Evolutionary conservation across 2,888 invertebrate species (phyloP).

Genomic region (Anticlea derivata): DNA sequence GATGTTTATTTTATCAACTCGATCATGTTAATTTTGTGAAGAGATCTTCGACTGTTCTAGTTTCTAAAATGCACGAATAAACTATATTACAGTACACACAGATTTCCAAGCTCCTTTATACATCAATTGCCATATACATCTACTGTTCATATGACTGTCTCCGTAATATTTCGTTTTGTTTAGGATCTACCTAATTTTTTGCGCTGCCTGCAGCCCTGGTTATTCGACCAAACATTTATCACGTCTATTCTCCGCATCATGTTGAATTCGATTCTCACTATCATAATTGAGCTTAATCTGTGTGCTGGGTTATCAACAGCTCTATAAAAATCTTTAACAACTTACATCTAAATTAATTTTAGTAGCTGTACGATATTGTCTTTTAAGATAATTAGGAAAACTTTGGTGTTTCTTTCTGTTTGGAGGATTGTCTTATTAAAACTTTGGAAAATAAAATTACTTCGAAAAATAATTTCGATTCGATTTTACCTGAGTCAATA

Average conservation of each 20-base stretch:
- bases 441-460: not conserved
- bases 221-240: conserved; percentile 1
- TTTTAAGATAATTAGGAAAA: conserved; percentile 26
- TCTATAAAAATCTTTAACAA: conserved; percentile 54
- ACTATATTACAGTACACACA: conserved; percentile 37
- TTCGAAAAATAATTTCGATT: too few species aligned
- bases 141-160: conserved; percentile 18
- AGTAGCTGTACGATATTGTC: conserved; percentile 29
- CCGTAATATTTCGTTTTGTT: conserved; percentile 15
- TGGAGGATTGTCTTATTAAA: not conserved
- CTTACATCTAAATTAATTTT: conserved; percentile 43
- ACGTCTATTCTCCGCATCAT: not conserved
- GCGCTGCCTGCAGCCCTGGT: conserved; percentile 23
- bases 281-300: conserved; percentile 30
- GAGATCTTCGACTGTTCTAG: conserved; percentile 25
- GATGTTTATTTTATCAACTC: conserved; percentile 21
- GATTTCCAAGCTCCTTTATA: conserved; percentile 24
- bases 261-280: conserved; percentile 1
- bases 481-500: too few species aligned
- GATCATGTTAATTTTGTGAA: conserved; percentile 30
- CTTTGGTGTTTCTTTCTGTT: conserved; percentile 8
- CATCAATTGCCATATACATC: conserved; percentile 2
- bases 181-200: conserved; percentile 16
- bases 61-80: conserved; percentile 28
- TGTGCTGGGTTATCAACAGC: conserved; percentile 49